phyloP scores from a whole-genome alignment of 1,140 invertebrate genomes.

The Augochlora pura region DNA sequence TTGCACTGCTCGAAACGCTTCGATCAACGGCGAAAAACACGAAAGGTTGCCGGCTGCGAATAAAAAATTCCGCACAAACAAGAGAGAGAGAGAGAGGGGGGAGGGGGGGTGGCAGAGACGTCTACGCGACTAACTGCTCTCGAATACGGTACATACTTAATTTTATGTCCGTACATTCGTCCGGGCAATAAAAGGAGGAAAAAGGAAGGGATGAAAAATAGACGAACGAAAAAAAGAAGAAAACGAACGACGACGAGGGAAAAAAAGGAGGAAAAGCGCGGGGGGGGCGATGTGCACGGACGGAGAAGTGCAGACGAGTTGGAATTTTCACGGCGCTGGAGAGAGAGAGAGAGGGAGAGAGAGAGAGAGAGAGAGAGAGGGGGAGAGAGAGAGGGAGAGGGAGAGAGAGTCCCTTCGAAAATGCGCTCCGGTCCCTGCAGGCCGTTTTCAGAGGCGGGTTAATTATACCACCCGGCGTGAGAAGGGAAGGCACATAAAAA shows the following conservation, averaged over 20 bases:
- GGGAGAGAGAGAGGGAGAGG: too few relatives aligned
- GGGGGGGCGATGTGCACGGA: slow-evolving; percentile 34
- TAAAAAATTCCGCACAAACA: slow-evolving; percentile 21
- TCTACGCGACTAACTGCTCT: slow-evolving; percentile 21
- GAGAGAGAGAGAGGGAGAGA: too few relatives aligned
- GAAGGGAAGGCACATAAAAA: slow-evolving; percentile 51
- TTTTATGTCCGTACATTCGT: slow-evolving; percentile 53
- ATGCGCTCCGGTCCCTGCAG: slow-evolving; percentile 59
- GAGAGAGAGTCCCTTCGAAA: slow-evolving; percentile 66
- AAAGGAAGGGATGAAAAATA: slow-evolving; percentile 7
- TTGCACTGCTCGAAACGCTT: too few relatives aligned
- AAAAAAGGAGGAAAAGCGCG: not conserved
- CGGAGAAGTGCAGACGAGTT: slow-evolving; percentile 58
- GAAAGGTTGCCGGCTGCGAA: not conserved
- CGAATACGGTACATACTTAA: slow-evolving; percentile 52
- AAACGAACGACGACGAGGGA: too few relatives aligned
- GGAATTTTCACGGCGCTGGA: slow-evolving; percentile 58
- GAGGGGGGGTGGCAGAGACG: slow-evolving; percentile 8
- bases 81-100: too few relatives aligned
- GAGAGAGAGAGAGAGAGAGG: too few relatives aligned
- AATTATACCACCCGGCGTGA: slow-evolving; percentile 62
- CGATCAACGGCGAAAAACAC: not conserved
- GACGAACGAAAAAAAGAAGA: slow-evolving; percentile 5
- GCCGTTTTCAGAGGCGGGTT: slow-evolving; percentile 63
- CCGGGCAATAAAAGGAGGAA: not conserved